These are phyloP conservation scores for Drosophila ustulata DNA, from an alignment of 2,888 invertebrate species.

Conservation along the genomic window DNA sequence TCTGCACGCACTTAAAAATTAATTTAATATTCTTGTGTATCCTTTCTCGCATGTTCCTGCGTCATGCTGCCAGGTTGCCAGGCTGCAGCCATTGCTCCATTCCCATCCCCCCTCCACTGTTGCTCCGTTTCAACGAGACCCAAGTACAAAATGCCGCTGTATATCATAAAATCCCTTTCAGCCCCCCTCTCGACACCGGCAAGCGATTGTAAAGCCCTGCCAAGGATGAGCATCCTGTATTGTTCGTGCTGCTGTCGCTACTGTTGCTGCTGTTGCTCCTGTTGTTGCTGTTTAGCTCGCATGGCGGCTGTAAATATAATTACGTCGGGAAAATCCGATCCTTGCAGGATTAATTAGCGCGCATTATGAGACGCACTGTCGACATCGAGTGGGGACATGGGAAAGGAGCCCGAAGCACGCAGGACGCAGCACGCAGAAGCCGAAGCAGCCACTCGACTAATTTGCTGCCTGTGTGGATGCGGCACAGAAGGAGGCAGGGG, in stretches of 20 bases:
- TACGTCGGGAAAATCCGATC: constrained; percentile 84
- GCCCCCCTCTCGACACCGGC: background rate
- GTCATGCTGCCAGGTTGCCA: constrained; percentile 58
- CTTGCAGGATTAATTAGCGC: constrained; percentile 85
- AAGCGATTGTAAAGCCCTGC: constrained; percentile 31
- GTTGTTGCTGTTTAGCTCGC: constrained; percentile 64
- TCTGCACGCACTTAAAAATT: constrained; percentile 80
- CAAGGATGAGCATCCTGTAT: constrained; percentile 33
- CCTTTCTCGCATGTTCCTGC: constrained; percentile 77
- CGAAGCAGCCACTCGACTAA: constrained; percentile 49
- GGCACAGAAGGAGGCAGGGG: background rate
- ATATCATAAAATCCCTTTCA: constrained; percentile 54
- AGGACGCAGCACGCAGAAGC: background rate
- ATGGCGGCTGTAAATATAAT: constrained; percentile 82
- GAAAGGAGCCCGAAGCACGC: constrained; percentile 15
- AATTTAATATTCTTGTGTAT: constrained; percentile 83
- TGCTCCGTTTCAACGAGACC: background rate
- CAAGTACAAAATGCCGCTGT: constrained; percentile 44
- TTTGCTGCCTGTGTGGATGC: constrained; percentile 35
- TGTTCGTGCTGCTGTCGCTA: constrained; percentile 15
- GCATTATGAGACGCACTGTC: constrained; percentile 83
- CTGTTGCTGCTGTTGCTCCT: constrained; percentile 27
- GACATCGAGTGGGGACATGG: constrained; percentile 38
- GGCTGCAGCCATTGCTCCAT: constrained; percentile 45
- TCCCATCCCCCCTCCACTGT: background rate